phyloP scores from a whole-genome alignment of 2,888 invertebrate species.

The Hirtodrosophila confusa region DNA sequence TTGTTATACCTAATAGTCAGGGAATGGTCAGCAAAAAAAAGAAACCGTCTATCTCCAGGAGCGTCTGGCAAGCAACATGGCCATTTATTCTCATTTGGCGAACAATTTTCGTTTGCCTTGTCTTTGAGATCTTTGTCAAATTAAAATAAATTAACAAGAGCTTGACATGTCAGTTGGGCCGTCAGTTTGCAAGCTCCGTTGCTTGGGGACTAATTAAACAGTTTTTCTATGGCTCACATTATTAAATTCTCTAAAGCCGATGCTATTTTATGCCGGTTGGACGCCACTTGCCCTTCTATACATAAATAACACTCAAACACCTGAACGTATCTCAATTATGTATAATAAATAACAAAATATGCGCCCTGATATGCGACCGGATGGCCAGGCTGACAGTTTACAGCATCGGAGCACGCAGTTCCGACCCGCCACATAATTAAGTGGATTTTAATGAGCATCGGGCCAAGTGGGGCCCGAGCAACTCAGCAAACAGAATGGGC shows the following conservation, averaged over 20 bases:
- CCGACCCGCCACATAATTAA: slow-evolving; percentile 61
- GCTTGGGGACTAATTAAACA: slow-evolving; percentile 40
- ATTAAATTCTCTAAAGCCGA: slow-evolving; percentile 9
- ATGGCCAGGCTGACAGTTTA: slow-evolving; percentile 21
- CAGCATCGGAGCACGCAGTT: slow-evolving; percentile 5
- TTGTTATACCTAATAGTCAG: slow-evolving; percentile 10
- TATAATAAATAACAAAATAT: slow-evolving; percentile 68
- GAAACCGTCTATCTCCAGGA: not conserved
- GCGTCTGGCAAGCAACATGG: slow-evolving; percentile 21
- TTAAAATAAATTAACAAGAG: slow-evolving; percentile 58
- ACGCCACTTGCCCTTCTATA: slow-evolving; percentile 10
- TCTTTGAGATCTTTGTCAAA: slow-evolving; percentile 32
- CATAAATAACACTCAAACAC: slow-evolving; percentile 41
- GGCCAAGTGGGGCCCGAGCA: slow-evolving; percentile 1
- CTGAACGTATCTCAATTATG: slow-evolving; percentile 68
- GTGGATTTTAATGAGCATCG: slow-evolving; percentile 74
- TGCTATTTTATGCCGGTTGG: slow-evolving; percentile 17
- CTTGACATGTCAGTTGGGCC: slow-evolving; percentile 14
- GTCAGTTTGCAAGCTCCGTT: not conserved
- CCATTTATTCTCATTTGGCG: slow-evolving; percentile 52
- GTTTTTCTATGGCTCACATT: not conserved
- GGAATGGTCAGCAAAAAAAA: too few species aligned
- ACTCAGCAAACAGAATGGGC: slow-evolving; percentile 7
- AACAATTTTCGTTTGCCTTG: slow-evolving; percentile 7
- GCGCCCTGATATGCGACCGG: slow-evolving; percentile 35